Base-by-base conservation (phyloP, 2,797 vertebrate genomes). In the Podargus strigoides region DNA sequence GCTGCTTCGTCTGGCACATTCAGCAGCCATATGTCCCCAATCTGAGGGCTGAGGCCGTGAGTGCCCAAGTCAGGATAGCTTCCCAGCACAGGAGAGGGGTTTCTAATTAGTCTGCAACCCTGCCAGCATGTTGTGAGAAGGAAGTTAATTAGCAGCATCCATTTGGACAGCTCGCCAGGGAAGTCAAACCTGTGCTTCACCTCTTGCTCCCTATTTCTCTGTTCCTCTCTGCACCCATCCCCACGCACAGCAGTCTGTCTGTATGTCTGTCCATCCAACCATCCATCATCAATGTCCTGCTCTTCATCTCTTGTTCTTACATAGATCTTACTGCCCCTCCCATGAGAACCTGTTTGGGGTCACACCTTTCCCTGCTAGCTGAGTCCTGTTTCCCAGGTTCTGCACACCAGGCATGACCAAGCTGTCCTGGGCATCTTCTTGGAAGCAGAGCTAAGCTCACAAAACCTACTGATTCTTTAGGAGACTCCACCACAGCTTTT, bases 101-200 rank as follows among this genome's bases (percentile, higher is more conserved):
- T 74, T 81, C 92, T 90, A 52, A 90, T 95, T 76, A 92, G 62
- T 30, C 81, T 74, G 69, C 78, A 77, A 46, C 64, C 59, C 75
- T 92, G 81, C 78, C 93, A 85, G 79, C 76, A 5, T 44, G 47
- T 8, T 86, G 73, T 74, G 91, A 91, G 83, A 8, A 67, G 62
- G 58, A 49, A 58, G 55, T 66, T 92, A 83, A 92, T 96, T 81
- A 93, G 69, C 79, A 49, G 73, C 41, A 76, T 67, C 52, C 50
- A 5, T 66, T 87, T 55, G 69, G 66, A 84, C 46, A 34, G 58
- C 60, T 85, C 3, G 6, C 55, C 36, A 32, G 66, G 82, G 53
- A 69, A 63, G 79, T 36, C 79, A 47, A 82, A 7, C 30, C 21
- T 42, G 46, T 1, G 3, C 52, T 95, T 46, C 73, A 62, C 53